Conservation (phyloP, 1,140 invertebrate species). For the Charaxes varanes region DNA sequence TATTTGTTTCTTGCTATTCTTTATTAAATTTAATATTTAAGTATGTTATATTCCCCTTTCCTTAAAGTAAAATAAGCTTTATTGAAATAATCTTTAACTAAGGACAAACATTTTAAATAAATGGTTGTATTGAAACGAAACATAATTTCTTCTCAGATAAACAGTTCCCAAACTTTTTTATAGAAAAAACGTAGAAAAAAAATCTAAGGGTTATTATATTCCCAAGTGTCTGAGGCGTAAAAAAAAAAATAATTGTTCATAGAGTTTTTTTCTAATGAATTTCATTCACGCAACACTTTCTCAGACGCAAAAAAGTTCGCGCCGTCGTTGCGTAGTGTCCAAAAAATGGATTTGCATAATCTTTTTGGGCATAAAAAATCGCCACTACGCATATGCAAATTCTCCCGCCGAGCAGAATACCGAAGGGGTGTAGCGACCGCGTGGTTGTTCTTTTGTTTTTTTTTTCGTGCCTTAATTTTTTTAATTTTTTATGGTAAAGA, state of each 20-base stretch:
- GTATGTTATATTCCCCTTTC: too few relatives aligned
- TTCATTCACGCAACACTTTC: slow-evolving; percentile 26
- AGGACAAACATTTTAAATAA: too few relatives aligned
- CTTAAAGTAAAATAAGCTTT: too few relatives aligned
- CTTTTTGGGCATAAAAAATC: slow-evolving; percentile 56
- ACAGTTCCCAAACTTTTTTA: background rate
- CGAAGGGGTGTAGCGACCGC: slow-evolving; percentile 37
- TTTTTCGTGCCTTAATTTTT: slow-evolving; percentile 43
- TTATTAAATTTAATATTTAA: too few relatives aligned
- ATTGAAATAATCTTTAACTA: too few relatives aligned
- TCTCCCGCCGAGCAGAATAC: slow-evolving; percentile 14
- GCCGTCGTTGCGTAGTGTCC: slow-evolving; percentile 39
- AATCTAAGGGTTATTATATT: background rate
- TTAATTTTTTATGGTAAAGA: slow-evolving; percentile 25
- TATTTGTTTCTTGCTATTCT: too few relatives aligned
- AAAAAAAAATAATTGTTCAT: slow-evolving; percentile 21
- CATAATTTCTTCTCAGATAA: background rate
- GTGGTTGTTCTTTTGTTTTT: slow-evolving; percentile 36
- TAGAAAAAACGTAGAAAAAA: background rate
- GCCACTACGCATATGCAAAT: slow-evolving; percentile 59
- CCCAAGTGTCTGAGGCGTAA: slow-evolving; percentile 5
- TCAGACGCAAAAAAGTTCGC: slow-evolving; percentile 32
- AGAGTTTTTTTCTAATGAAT: slow-evolving; percentile 25
- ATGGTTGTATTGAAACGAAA: too few relatives aligned
- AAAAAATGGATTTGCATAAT: slow-evolving; percentile 69